Conservation (phyloP, 2,888 invertebrate species). For the Hypsopygia costalis region DNA sequence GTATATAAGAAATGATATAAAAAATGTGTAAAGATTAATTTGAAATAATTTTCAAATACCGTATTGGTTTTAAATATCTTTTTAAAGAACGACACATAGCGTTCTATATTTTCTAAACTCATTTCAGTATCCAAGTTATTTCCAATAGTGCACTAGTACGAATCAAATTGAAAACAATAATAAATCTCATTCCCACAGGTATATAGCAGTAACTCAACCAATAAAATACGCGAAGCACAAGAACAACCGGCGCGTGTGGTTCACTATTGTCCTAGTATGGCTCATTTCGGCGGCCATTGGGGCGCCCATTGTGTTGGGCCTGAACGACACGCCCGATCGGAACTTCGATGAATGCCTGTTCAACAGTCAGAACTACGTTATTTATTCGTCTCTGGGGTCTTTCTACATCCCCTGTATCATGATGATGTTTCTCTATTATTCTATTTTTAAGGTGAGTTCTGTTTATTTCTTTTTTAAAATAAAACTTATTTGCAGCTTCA, state of each 20-base stretch:
- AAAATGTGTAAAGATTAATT: no score
- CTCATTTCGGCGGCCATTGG: constrained; percentile 95
- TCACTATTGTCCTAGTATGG: constrained; percentile 98
- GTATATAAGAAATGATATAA: no score
- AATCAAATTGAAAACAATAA: no score
- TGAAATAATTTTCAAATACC: no score
- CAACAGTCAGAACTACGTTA: constrained; percentile 98
- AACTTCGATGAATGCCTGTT: constrained; percentile 94
- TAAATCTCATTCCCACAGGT: constrained; percentile 84
- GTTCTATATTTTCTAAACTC: no score
- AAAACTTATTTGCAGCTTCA: no score
- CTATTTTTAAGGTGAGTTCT: constrained; percentile 93
- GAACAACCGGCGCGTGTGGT: constrained; percentile 95
- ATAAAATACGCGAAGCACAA: constrained; percentile 99
- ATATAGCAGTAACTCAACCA: constrained; percentile 99
- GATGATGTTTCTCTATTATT: constrained; percentile 98
- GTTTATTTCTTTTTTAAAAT: background rate
- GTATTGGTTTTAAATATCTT: no score
- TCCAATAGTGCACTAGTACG: no score
- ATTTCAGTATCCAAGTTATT: no score
- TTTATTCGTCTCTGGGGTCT: constrained; percentile 98
- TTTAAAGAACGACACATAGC: no score
- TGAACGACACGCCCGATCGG: constrained; percentile 95
- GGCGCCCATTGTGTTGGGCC: constrained; percentile 96
- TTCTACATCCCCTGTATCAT: constrained; percentile 99